A percentile compares a stretch with the other conserved stretches of the same genome.
These are phyloP conservation scores for Acrobasis repandana DNA, from an alignment of 2,888 invertebrate species.

Conservation along the genomic window DNA sequence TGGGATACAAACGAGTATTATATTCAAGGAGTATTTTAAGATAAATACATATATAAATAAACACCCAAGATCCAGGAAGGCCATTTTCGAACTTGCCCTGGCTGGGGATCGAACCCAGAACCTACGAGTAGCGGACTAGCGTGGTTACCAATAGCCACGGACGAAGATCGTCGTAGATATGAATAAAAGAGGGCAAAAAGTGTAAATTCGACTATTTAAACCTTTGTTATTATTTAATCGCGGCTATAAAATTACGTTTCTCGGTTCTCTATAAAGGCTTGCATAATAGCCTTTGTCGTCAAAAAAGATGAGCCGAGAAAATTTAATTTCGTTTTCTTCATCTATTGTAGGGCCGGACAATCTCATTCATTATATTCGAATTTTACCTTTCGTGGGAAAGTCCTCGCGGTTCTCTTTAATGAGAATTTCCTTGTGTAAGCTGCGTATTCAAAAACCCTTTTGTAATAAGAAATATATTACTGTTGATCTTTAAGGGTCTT, in stretches of 20 bases:
- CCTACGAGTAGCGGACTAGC: too few relatives aligned
- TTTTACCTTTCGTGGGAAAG: slow-evolving; percentile 20
- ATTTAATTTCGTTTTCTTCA: slow-evolving; percentile 24
- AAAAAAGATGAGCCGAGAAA: slow-evolving; percentile 26
- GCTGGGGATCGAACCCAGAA: too few relatives aligned
- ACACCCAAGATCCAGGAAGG: too few relatives aligned
- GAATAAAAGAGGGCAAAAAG: too few relatives aligned
- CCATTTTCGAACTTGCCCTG: too few relatives aligned
- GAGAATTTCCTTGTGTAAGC: slow-evolving; percentile 7
- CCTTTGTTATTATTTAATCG: slow-evolving; percentile 26
- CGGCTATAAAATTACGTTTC: slow-evolving; percentile 25
- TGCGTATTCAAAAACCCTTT: slow-evolving; percentile 8
- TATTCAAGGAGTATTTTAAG: too few relatives aligned
- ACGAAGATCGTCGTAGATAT: too few relatives aligned
- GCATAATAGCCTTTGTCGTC: slow-evolving; percentile 26
- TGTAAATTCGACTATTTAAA: slow-evolving; percentile 1
- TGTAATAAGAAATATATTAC: slow-evolving; percentile 14
- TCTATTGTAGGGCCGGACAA: slow-evolving; percentile 18
- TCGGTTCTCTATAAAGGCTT: slow-evolving; percentile 26
- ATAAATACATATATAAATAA: too few relatives aligned
- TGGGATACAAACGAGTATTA: too few relatives aligned
- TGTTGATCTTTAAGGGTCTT: neutral
- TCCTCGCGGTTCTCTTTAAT: slow-evolving; percentile 4
- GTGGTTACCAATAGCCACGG: too few relatives aligned
- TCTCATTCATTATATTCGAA: slow-evolving; percentile 25